These are phyloP conservation scores for Nemoura dubitans DNA, from an alignment of 2,888 invertebrate species.

Conservation along the genomic window DNA sequence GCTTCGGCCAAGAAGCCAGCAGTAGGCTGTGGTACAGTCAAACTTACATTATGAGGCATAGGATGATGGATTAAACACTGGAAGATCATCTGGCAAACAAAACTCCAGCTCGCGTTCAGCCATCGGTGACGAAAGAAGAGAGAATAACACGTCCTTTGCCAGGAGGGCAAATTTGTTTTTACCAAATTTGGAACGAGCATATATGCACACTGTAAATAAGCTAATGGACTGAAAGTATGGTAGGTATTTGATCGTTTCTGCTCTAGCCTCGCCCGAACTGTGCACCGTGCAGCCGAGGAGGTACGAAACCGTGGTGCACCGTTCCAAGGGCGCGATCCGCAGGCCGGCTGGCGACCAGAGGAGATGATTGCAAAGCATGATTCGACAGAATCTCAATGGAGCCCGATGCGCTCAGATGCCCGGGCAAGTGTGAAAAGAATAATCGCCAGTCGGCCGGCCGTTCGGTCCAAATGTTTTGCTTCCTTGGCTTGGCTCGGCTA, in stretches of 20 bases:
- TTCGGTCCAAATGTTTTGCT: background rate
- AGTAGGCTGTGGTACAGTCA: background rate
- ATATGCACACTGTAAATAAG: background rate
- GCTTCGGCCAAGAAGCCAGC: background rate
- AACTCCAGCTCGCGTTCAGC: background rate
- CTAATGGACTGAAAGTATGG: background rate
- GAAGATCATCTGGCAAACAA: background rate
- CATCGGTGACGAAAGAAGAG: background rate
- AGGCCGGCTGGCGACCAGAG: background rate
- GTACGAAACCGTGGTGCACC: background rate
- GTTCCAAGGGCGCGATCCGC: background rate
- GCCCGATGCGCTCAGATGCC: background rate
- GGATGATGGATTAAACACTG: background rate
- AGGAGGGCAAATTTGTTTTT: background rate
- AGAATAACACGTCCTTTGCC: background rate
- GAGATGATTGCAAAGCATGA: slow-evolving; percentile 12
- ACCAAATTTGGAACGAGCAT: background rate
- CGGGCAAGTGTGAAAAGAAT: slow-evolving; percentile 12
- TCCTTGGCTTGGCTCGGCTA: background rate
- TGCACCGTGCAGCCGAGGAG: background rate
- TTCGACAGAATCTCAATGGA: slow-evolving; percentile 7
- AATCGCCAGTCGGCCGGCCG: background rate
- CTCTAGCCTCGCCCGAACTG: background rate
- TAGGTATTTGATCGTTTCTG: background rate
- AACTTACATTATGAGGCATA: background rate